Evolutionary conservation across 2,113 vertebrate species (phyloP), one percentile per base, ranked within the genome.

Genomic region (Otolemur garnettii): DNA sequence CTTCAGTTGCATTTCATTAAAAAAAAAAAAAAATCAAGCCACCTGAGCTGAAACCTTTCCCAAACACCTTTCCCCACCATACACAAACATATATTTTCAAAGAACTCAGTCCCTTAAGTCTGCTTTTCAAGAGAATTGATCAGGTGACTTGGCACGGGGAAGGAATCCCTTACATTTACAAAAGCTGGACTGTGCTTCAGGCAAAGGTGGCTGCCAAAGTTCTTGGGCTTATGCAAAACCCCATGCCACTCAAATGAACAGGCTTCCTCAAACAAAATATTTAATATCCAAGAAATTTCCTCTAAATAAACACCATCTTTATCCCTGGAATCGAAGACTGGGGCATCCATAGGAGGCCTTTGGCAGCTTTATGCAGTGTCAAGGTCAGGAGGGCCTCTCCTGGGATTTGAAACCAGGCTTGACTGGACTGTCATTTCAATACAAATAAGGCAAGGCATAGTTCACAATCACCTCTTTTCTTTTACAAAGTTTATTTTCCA

Each of bases 1-100:
- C 33, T 81, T 45, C 68, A n/a, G n/a, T 68, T 55, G 85, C 55
- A 89, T 60, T 95, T 87, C 68, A 80, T 90, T 69, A 62, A 26
- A 24, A 28, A 90, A 87, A 19, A 28, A 62, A 26, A 24, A 28
- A 90, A 87, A 19, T 24, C 42, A 90, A 77, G 53, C 87, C 26
- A 24, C 30, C 81, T 80, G 26, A 68, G 69, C 18, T 72, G 55
- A 71, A 77, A 81, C 21, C 6, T 30, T 50, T n/a, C 33, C 45
- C 53, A 50, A 42, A 19, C 21, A 78, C 30, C 57, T 82, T 74
- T 84, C 7, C 10, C 9, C 22, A 84, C 6, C 10, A n/a, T 30
- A 68, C 12, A 13, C 18, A 60, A 74, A 78, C n/a, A 90, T 86
- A 19, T 21, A 28, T 62, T 95, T 89, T 77, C 24, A 78, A 68